A percentile compares a stretch with the other conserved stretches of the same genome.
phyloP scores from a whole-genome alignment of 2,888 invertebrate genomes.

The Erebia ligea region DNA sequence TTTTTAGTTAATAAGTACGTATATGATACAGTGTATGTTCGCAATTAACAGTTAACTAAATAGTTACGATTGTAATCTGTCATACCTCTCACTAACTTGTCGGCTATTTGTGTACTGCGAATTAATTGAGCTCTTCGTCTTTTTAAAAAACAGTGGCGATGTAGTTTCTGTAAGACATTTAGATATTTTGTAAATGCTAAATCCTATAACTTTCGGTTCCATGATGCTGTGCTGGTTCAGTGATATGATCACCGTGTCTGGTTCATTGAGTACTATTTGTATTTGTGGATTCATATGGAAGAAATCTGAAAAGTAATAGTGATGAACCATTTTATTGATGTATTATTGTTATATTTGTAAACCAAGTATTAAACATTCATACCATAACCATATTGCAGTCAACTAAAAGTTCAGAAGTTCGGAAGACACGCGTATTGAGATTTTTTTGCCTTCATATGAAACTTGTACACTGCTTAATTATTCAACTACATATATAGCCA shows the following conservation, averaged over 20 bases:
- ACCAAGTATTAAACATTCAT: no score
- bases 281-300: slow-evolving; percentile 97
- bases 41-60: not conserved
- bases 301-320: slow-evolving; percentile 83
- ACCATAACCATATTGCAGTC: no score
- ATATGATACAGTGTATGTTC: no score
- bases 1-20: no score
- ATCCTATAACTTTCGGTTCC: slow-evolving; percentile 96
- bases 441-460: no score
- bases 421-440: no score
- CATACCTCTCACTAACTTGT: slow-evolving; percentile 86
- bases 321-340: not conserved
- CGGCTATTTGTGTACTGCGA: slow-evolving; percentile 96
- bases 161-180: slow-evolving; percentile 89
- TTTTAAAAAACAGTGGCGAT: slow-evolving; percentile 91
- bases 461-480: no score
- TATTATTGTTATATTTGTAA: no score
- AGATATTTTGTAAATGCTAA: slow-evolving; percentile 91
- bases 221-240: slow-evolving; percentile 95
- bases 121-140: slow-evolving; percentile 92
- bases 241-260: slow-evolving; percentile 87
- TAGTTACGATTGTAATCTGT: slow-evolving; percentile 5
- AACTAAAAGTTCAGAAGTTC: no score
- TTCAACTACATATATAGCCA: no score
- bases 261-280: slow-evolving; percentile 89